Evolutionary conservation across 2,888 invertebrate species (phyloP).

Genomic region (Cylloceria caligata): DNA sequence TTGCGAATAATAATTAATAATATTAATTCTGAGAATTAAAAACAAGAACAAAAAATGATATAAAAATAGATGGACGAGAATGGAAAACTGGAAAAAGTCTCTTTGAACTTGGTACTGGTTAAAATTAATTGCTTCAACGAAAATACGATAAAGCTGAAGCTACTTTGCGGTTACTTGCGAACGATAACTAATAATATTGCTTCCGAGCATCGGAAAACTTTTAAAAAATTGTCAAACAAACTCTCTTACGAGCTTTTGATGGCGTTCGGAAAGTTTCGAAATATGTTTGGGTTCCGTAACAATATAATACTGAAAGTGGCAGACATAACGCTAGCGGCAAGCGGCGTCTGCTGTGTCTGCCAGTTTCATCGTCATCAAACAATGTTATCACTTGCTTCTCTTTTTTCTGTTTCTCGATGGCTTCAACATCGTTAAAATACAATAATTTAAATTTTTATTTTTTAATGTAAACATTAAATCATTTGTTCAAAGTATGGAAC

Average conservation of each 20-base stretch:
- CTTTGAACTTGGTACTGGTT: background rate
- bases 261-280: background rate
- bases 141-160: background rate
- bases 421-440: background rate
- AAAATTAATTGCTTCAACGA: background rate
- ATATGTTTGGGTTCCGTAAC: background rate
- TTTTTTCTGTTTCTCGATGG: background rate
- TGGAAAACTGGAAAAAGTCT: background rate
- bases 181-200: background rate
- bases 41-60: too few relatives aligned
- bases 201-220: background rate
- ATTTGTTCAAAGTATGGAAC: background rate
- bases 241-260: background rate
- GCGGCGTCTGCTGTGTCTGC: background rate
- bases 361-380: background rate
- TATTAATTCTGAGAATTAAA: background rate
- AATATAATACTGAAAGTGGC: constrained; percentile 1
- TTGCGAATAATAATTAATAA: background rate
- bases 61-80: background rate
- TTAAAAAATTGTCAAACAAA: background rate
- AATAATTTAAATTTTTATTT: background rate
- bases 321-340: background rate
- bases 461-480: background rate
- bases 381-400: constrained; percentile 1
- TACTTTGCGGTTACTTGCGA: background rate